Evolutionary conservation across 2,888 invertebrate species (phyloP).

Genomic region (Eupithecia subfuscata): DNA sequence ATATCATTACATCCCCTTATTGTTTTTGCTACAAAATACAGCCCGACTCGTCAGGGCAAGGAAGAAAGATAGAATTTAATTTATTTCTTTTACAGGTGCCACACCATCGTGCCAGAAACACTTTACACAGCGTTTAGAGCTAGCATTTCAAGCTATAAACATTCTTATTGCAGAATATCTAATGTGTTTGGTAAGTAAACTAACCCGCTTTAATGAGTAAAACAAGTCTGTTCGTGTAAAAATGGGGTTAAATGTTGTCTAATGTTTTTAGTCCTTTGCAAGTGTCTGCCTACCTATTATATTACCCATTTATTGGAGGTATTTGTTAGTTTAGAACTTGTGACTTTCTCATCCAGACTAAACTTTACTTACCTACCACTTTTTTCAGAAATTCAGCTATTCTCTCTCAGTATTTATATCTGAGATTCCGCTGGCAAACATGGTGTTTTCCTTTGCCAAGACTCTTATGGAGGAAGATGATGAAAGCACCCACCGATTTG

Average conservation of each 20-base stretch:
- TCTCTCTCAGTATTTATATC: constrained; percentile 85
- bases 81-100: constrained; percentile 56
- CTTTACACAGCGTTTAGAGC: constrained; percentile 74
- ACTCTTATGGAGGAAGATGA: constrained; percentile 56
- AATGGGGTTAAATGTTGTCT: no score
- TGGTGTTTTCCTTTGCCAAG: constrained; percentile 77
- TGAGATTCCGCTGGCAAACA: constrained; percentile 83
- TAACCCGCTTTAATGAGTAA: no score
- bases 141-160: constrained; percentile 84
- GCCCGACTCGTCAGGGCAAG: neutral
- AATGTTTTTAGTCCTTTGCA: no score
- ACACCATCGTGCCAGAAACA: constrained; percentile 67
- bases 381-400: constrained; percentile 80
- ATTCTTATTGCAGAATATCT: constrained; percentile 86
- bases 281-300: no score
- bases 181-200: constrained; percentile 66
- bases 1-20: neutral
- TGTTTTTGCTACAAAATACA: neutral
- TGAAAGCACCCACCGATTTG: constrained; percentile 61
- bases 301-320: no score
- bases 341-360: neutral
- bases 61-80: neutral
- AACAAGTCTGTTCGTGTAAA: no score
- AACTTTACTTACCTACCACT: neutral
- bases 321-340: neutral